A percentile compares a stretch with the other conserved stretches of the same genome.
phyloP scores from a whole-genome alignment of 2,888 invertebrate genomes.

The Drosophila vallismaia region DNA sequence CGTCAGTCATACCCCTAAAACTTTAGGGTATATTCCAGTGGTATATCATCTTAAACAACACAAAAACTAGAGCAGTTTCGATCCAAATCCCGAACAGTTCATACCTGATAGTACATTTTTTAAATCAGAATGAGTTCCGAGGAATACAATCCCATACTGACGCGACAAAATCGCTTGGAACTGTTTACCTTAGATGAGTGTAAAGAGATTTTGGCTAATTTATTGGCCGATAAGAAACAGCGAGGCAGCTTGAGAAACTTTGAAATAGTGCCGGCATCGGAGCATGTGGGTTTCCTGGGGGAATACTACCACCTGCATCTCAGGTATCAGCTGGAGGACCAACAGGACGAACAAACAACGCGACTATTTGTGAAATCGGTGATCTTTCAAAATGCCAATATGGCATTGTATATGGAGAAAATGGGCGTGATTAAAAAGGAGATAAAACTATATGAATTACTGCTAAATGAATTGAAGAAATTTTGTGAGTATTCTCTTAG shows the following conservation, averaged over 20 bases:
- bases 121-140: constrained; percentile 30
- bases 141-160: constrained; percentile 45
- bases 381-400: constrained; percentile 60
- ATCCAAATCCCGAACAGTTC: neutral
- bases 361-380: constrained; percentile 77
- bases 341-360: constrained; percentile 30
- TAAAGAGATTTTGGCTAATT: constrained; percentile 57
- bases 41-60: neutral
- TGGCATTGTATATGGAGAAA: constrained; percentile 56
- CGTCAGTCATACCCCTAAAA: neutral
- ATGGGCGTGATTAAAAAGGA: constrained; percentile 71
- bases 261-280: constrained; percentile 63
- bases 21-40: neutral
- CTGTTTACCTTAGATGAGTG: constrained; percentile 66
- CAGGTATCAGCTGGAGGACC: constrained; percentile 55
- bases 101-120: neutral
- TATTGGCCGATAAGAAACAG: constrained; percentile 52
- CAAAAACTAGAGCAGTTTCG: constrained; percentile 26
- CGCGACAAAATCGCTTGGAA: constrained; percentile 53
- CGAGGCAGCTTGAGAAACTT: constrained; percentile 51
- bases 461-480: constrained; percentile 66
- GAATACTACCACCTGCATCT: constrained; percentile 77
- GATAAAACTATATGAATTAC: constrained; percentile 59
- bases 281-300: constrained; percentile 72
- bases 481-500: constrained; percentile 63